Conservation (phyloP, 2,888 invertebrate species). For the Himalopsyche anomala region DNA sequence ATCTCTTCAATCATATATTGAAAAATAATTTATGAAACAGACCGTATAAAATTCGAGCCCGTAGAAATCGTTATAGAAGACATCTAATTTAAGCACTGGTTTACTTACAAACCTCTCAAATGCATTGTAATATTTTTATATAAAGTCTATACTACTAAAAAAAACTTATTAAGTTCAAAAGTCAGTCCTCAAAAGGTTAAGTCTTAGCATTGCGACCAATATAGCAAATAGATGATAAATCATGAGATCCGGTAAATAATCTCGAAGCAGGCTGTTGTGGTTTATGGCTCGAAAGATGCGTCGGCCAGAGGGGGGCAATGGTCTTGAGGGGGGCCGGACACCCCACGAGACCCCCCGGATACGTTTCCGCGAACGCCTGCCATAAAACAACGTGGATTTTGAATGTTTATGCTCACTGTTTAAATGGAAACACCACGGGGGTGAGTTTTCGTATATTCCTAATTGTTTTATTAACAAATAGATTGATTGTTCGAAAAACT, state of each 20-base stretch:
- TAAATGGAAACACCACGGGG: conserved; percentile 15
- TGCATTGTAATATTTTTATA: too few relatives aligned
- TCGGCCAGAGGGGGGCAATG: neutral
- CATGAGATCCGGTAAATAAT: conserved; percentile 57
- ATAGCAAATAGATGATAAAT: conserved; percentile 43
- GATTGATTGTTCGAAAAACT: too few relatives aligned
- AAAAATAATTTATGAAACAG: too few relatives aligned
- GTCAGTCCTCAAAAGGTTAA: neutral
- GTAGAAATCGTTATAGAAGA: too few relatives aligned
- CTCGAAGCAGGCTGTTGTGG: conserved; percentile 51
- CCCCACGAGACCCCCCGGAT: conserved; percentile 7
- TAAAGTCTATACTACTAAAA: too few relatives aligned
- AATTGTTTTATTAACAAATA: conserved; percentile 1
- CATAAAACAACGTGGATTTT: conserved; percentile 26
- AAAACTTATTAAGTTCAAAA: neutral
- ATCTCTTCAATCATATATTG: too few relatives aligned
- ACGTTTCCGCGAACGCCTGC: conserved; percentile 10
- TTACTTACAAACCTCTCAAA: too few relatives aligned
- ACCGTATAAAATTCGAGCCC: too few relatives aligned
- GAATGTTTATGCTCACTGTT: conserved; percentile 16
- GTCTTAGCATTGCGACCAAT: neutral
- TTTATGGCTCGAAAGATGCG: conserved; percentile 50
- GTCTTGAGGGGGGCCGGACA: conserved; percentile 36
- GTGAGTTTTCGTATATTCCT: neutral
- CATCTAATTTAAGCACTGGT: too few relatives aligned